phyloP scores from a whole-genome alignment of 2,888 invertebrate species.

The Metellina segmentata region DNA sequence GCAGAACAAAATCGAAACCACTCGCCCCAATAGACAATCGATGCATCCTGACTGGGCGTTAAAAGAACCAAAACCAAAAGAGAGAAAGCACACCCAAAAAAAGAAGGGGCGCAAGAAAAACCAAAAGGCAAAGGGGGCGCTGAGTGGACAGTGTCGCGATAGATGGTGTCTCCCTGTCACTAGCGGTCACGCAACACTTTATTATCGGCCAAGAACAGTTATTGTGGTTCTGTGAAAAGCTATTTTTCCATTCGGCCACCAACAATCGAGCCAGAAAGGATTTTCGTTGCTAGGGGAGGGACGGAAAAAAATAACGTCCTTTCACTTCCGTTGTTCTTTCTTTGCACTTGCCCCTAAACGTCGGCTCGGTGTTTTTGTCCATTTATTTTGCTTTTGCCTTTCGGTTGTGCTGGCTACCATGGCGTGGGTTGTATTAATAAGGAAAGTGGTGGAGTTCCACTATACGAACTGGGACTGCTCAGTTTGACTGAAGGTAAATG shows the following conservation, averaged over 20 bases:
- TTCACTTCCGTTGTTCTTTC: conserved; percentile 52
- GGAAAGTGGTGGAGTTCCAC: neutral
- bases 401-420: neutral
- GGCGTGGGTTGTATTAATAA: neutral
- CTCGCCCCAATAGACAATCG: conserved; percentile 58
- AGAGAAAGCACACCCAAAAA: conserved; percentile 7
- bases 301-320: conserved; percentile 10
- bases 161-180: conserved; percentile 70
- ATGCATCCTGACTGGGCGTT: conserved; percentile 41
- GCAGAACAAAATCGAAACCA: conserved; percentile 49
- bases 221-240: conserved; percentile 75
- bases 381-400: neutral
- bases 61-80: conserved; percentile 31
- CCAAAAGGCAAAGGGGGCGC: conserved; percentile 12
- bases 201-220: conserved; percentile 76
- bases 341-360: conserved; percentile 55
- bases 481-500: neutral
- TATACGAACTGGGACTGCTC: neutral
- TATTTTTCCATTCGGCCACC: conserved; percentile 67
- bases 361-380: neutral
- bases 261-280: conserved; percentile 61
- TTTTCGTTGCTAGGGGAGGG: conserved; percentile 40
- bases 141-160: conserved; percentile 63
- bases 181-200: conserved; percentile 75
- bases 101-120: conserved; percentile 25